Percentiles rank a stretch among this genome's conserved stretches.
These are phyloP conservation scores for Hucho hucho DNA, from an alignment of 2,113 vertebrate genomes.

Conservation along the genomic window DNA sequence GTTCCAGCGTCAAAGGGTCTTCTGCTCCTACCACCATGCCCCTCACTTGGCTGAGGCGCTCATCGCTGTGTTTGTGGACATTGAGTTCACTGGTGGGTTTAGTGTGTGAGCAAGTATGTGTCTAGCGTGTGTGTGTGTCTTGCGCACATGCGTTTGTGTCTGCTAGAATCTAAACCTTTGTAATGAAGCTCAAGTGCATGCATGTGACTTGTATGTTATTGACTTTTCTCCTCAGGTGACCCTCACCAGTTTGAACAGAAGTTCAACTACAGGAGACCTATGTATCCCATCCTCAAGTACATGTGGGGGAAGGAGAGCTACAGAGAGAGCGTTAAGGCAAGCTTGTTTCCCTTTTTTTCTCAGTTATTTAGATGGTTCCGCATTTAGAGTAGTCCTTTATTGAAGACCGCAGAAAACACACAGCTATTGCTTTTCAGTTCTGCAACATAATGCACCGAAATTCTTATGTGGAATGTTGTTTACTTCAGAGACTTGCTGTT, in stretches of 20 bases:
- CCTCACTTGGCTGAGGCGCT: slow-evolving; percentile 89
- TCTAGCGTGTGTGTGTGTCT: fast-evolving
- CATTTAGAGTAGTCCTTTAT: neutral
- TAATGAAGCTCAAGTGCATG: neutral
- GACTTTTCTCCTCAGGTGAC: slow-evolving; percentile 77
- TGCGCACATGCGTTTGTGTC: fast-evolving
- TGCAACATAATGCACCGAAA: neutral
- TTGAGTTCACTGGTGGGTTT: slow-evolving; percentile 93
- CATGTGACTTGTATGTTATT: neutral
- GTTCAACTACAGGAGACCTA: slow-evolving; percentile 97
- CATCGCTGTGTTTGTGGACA: slow-evolving; percentile 97
- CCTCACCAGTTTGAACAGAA: slow-evolving; percentile 99
- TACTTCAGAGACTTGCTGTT: slow-evolving; percentile 83
- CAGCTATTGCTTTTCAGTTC: neutral
- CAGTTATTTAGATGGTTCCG: neutral
- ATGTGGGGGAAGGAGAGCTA: slow-evolving; percentile 93
- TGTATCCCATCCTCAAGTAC: slow-evolving; percentile 96
- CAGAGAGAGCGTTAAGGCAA: slow-evolving; percentile 91
- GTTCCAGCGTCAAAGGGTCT: slow-evolving; percentile 91
- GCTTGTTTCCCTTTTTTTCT: neutral
- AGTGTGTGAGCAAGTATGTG: neutral
- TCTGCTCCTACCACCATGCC: slow-evolving; percentile 85
- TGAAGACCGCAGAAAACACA: neutral
- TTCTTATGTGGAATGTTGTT: neutral
- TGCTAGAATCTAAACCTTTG: neutral